Percentiles rank a stretch among this genome's conserved stretches.
Evolutionary conservation across 2,113 vertebrate genomes (phyloP).

Genomic region (Zapornia atra): DNA sequence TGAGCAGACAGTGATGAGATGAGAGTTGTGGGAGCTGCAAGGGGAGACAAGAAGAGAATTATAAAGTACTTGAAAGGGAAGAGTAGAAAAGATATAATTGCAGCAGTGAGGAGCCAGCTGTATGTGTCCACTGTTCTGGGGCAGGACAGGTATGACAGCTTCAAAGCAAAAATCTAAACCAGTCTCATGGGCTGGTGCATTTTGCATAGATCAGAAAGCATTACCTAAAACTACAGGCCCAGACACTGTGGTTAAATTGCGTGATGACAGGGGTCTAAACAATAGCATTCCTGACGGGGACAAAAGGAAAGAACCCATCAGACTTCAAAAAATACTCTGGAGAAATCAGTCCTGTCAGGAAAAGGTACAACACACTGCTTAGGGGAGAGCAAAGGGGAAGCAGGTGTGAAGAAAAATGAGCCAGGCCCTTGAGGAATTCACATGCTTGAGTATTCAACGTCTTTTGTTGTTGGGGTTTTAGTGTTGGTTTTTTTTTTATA

Average conservation of each 20-base stretch:
- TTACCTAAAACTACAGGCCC: neutral
- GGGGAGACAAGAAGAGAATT: neutral
- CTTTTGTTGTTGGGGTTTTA: neutral
- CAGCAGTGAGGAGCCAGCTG: neutral
- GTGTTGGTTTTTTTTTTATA: neutral
- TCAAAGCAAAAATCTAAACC: neutral
- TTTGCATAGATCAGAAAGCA: neutral
- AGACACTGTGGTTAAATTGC: neutral
- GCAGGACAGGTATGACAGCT: neutral
- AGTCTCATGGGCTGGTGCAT: neutral
- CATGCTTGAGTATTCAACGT: neutral
- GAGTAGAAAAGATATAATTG: neutral
- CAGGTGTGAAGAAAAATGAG: neutral
- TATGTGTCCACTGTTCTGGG: neutral
- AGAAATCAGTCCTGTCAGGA: neutral
- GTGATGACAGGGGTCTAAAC: neutral
- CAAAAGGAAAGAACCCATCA: too few relatives aligned
- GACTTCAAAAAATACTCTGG: neutral
- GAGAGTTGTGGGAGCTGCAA: neutral
- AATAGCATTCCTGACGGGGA: neutral
- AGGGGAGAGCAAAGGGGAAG: neutral
- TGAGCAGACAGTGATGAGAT: neutral
- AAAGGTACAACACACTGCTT: neutral
- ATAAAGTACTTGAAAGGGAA: neutral
- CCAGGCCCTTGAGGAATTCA: neutral